A percentile compares a stretch with the other conserved stretches of the same genome.
phyloP scores from a whole-genome alignment of 2,797 vertebrate genomes.

The Sphenopsis melanotis region DNA sequence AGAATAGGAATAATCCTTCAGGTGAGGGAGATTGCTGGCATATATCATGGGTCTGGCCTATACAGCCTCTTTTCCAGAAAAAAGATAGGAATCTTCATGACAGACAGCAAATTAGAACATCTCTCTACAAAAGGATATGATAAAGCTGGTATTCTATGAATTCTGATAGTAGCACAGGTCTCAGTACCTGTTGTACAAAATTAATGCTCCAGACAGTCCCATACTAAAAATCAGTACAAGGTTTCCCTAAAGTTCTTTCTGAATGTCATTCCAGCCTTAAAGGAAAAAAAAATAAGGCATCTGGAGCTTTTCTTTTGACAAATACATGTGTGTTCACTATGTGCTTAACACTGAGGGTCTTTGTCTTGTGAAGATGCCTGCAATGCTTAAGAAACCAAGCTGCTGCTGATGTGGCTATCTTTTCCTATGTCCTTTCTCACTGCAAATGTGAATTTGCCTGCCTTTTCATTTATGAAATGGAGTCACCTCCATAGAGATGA shows the following conservation, averaged over 20 bases:
- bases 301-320: background rate
- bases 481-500: background rate
- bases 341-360: background rate
- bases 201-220: background rate
- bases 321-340: background rate
- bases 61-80: background rate
- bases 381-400: background rate
- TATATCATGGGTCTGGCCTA: background rate
- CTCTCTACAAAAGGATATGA: background rate
- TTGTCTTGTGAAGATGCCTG: background rate
- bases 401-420: background rate
- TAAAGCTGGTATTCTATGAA: background rate
- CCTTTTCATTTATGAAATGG: background rate
- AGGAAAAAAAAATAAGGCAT: background rate
- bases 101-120: background rate
- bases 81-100: background rate
- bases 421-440: background rate
- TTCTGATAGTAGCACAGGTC: background rate
- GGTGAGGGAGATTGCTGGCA: background rate
- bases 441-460: background rate
- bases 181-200: background rate
- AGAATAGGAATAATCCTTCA: background rate
- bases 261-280: background rate
- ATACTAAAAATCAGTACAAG: background rate
- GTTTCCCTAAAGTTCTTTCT: background rate